Evolutionary conservation across 2,113 vertebrate genomes (phyloP).

Genomic region (Ciconia maguari): DNA sequence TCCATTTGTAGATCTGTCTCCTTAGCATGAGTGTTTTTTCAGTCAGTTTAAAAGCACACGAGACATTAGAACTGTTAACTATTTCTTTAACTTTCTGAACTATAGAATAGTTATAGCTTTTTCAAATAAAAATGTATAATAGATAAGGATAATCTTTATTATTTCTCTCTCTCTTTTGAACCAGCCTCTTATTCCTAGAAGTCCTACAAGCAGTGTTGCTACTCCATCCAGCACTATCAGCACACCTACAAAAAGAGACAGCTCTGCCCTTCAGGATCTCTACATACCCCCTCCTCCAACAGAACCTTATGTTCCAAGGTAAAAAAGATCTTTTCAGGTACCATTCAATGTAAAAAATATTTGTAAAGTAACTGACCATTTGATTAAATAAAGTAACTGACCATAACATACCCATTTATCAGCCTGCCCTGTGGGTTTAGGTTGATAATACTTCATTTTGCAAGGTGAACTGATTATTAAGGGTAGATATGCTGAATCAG

Average conservation of each 20-base stretch:
- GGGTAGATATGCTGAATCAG: neutral
- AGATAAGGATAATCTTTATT: slow-evolving; percentile 25
- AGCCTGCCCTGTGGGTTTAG: neutral
- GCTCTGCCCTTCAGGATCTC: slow-evolving; percentile 94
- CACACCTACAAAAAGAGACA: slow-evolving; percentile 95
- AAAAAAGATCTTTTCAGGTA: slow-evolving; percentile 7
- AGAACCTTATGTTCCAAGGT: slow-evolving; percentile 96
- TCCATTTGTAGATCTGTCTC: neutral
- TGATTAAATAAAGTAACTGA: neutral
- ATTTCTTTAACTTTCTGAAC: neutral
- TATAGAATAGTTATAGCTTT: neutral
- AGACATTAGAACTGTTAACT: neutral
- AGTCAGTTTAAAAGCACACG: neutral
- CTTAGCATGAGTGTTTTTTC: neutral
- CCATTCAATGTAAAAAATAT: neutral
- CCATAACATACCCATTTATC: neutral
- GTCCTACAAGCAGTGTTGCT: slow-evolving; percentile 92
- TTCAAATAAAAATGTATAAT: neutral
- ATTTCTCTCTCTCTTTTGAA: slow-evolving; percentile 72
- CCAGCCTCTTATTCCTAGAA: slow-evolving; percentile 96
- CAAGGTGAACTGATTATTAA: neutral
- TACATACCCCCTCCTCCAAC: slow-evolving; percentile 95
- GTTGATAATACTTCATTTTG: neutral
- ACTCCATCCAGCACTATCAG: slow-evolving; percentile 96
- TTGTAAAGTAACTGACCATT: neutral